phyloP scores from a whole-genome alignment of 2,113 vertebrate genomes.

The Burhinus bistriatus region DNA sequence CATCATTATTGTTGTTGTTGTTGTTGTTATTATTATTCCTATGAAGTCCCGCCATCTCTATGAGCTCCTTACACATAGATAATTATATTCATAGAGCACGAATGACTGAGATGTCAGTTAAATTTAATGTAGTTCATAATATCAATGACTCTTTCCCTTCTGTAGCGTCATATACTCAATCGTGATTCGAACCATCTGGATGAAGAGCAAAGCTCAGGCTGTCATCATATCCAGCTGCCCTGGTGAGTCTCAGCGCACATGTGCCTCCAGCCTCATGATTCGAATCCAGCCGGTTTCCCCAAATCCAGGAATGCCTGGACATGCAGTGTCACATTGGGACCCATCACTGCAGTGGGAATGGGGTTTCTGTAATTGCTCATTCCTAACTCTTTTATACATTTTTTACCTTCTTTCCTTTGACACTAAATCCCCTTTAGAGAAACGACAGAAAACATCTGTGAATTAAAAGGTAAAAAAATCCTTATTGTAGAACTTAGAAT shows the following conservation, averaged over 20 bases:
- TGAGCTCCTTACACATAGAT: background rate
- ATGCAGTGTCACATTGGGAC: accelerated
- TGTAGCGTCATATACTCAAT: conserved; percentile 73
- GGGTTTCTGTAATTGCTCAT: background rate
- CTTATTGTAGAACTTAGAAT: background rate
- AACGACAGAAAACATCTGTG: background rate
- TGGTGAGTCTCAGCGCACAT: conserved; percentile 56
- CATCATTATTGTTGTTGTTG: too few species aligned
- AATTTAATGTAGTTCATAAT: background rate
- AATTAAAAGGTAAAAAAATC: background rate
- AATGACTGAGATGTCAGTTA: background rate
- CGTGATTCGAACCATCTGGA: conserved; percentile 79
- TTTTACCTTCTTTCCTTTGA: background rate
- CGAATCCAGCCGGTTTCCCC: accelerated
- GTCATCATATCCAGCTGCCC: conserved; percentile 68
- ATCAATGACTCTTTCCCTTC: background rate
- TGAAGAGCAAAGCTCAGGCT: conserved; percentile 74
- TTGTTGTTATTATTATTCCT: background rate
- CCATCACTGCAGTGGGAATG: background rate
- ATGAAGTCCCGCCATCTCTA: background rate
- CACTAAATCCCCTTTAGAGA: background rate
- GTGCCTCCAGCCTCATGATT: background rate
- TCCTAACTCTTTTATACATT: background rate
- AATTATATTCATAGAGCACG: background rate
- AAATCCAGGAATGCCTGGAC: background rate